Conservation (phyloP, 2,113 vertebrate genomes). For the Xenus cinereus region DNA sequence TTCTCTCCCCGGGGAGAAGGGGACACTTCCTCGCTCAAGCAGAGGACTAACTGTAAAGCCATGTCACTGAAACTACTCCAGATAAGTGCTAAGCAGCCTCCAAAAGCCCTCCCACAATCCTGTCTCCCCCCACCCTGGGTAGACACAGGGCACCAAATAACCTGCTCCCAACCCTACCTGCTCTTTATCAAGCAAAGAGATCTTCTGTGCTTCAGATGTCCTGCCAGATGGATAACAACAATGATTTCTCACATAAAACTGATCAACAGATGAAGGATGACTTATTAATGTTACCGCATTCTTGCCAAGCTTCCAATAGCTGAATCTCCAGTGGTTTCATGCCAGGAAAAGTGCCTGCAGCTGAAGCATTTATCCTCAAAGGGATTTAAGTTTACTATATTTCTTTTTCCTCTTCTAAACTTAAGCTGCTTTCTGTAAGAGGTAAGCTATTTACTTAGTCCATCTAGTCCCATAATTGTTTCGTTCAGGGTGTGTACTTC, state of each 20-base stretch:
- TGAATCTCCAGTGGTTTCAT: neutral
- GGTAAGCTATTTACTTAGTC: slow-evolving; percentile 35
- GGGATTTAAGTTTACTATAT: neutral
- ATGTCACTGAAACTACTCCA: neutral
- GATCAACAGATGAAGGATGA: slow-evolving; percentile 32
- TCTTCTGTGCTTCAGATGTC: neutral
- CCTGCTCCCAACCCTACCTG: neutral
- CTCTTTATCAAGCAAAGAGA: neutral
- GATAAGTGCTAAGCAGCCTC: neutral
- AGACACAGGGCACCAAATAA: neutral
- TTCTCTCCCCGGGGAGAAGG: neutral
- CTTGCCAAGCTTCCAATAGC: slow-evolving; percentile 36
- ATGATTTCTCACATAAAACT: neutral
- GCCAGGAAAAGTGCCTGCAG: slow-evolving; percentile 26
- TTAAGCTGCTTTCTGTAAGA: slow-evolving; percentile 44
- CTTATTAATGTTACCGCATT: neutral
- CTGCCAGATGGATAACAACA: neutral
- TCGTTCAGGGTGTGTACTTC: slow-evolving; percentile 21
- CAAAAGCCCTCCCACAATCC: neutral
- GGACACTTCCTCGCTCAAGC: neutral
- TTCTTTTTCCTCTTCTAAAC: slow-evolving; percentile 20
- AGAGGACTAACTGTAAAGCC: neutral
- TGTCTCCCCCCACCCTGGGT: neutral
- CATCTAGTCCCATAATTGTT: slow-evolving; percentile 33
- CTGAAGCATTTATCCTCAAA: slow-evolving; percentile 21